Percentiles rank a stretch among this genome's conserved stretches.
Evolutionary conservation across 2,797 vertebrate species (phyloP).

Genomic region (Bovichtus variegatus): DNA sequence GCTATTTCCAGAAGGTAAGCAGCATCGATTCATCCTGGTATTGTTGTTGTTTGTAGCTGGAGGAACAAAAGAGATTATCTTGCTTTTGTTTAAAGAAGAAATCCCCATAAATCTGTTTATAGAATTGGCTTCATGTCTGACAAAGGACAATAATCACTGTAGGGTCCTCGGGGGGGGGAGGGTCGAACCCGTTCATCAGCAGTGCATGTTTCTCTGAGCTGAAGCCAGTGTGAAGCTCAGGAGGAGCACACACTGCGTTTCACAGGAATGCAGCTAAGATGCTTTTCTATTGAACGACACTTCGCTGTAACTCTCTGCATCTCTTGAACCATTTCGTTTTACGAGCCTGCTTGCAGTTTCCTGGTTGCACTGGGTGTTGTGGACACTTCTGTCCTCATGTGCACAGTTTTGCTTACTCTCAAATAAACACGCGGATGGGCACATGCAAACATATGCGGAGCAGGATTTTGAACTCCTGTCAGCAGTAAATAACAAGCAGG

Average conservation of each 20-base stretch:
- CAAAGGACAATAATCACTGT: constrained; percentile 51
- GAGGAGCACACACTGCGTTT: constrained; percentile 29
- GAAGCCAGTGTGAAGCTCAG: constrained; percentile 50
- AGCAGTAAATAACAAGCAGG: constrained; percentile 28
- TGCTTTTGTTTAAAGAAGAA: constrained; percentile 40
- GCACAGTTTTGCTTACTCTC: not conserved
- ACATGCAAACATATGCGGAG: not conserved
- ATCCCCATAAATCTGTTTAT: constrained; percentile 19
- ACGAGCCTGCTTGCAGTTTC: not conserved
- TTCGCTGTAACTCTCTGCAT: constrained; percentile 31
- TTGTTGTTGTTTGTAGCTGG: constrained; percentile 40
- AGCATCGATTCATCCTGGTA: constrained; percentile 41
- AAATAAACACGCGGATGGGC: not conserved
- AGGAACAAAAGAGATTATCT: constrained; percentile 39
- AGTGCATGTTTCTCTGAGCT: constrained; percentile 38
- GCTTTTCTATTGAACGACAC: constrained; percentile 32
- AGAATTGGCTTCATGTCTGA: constrained; percentile 35
- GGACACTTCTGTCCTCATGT: constrained; percentile 2
- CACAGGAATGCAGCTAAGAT: constrained; percentile 35
- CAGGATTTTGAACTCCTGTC: constrained; percentile 7
- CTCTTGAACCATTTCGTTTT: not conserved
- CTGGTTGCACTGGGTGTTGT: not conserved
- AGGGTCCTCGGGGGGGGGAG: constrained; percentile 40
- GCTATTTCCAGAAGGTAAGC: constrained; percentile 80
- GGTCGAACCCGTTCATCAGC: constrained; percentile 29